Percentiles rank a stretch among this genome's conserved stretches.
These are phyloP conservation scores for Hirundichthys speculiger DNA, from an alignment of 2,113 vertebrate genomes.

Conservation along the genomic window DNA sequence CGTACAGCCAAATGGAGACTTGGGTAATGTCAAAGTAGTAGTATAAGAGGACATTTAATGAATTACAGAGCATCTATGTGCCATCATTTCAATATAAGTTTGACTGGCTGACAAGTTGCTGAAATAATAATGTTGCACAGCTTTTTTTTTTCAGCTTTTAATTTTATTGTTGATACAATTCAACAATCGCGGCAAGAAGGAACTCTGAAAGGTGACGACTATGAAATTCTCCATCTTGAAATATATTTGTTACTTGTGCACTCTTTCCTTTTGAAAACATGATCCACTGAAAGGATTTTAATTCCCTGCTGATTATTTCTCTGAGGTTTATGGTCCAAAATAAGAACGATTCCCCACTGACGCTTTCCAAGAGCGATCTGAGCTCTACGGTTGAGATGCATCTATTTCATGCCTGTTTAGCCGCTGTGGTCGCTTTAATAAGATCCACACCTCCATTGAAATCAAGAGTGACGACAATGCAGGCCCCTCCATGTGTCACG, in stretches of 20 bases:
- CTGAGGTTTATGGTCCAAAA: slow-evolving; percentile 19
- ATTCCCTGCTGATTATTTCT: slow-evolving; percentile 13
- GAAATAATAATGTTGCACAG: too few species aligned
- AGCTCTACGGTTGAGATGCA: slow-evolving; percentile 29
- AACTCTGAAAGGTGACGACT: too few species aligned
- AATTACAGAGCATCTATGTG: too few species aligned
- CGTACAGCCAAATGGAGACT: too few species aligned
- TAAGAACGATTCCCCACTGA: slow-evolving; percentile 26
- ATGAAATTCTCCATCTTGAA: background rate
- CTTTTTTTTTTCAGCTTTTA: too few species aligned
- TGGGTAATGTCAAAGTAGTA: too few species aligned
- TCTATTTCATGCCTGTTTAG: slow-evolving; percentile 54
- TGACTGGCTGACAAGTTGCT: too few species aligned
- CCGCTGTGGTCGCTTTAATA: slow-evolving; percentile 62
- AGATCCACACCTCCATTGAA: slow-evolving; percentile 51
- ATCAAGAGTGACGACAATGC: slow-evolving; percentile 49
- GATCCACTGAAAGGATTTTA: background rate
- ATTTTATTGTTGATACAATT: too few species aligned
- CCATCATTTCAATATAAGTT: too few species aligned
- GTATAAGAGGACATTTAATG: too few species aligned
- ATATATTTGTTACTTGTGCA: background rate
- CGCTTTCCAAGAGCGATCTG: slow-evolving; percentile 13
- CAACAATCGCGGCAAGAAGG: too few species aligned
- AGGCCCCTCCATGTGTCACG: slow-evolving; percentile 57
- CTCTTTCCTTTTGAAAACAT: background rate